A percentile compares a stretch with the other conserved stretches of the same genome.
Evolutionary conservation across 2,113 vertebrate species (phyloP).

Genomic region (Hucho hucho): DNA sequence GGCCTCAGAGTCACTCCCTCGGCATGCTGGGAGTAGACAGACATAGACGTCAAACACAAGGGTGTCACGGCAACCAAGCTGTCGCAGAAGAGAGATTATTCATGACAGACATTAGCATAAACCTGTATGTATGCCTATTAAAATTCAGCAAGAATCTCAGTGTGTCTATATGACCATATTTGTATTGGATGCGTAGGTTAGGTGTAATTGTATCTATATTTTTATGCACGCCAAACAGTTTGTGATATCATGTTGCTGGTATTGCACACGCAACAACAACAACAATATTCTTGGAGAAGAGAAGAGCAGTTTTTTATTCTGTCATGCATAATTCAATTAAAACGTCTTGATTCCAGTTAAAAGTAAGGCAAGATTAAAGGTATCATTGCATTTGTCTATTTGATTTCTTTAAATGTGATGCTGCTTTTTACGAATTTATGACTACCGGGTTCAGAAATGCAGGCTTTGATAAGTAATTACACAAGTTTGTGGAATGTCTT

Average conservation of each 20-base stretch:
- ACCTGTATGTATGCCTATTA: slow-evolving; percentile 76
- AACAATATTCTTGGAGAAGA: slow-evolving; percentile 78
- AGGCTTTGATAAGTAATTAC: slow-evolving; percentile 83
- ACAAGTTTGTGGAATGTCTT: slow-evolving; percentile 70
- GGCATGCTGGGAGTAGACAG: neutral
- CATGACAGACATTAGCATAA: slow-evolving; percentile 75
- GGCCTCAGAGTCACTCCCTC: neutral
- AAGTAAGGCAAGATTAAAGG: slow-evolving; percentile 82
- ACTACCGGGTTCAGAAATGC: slow-evolving; percentile 77
- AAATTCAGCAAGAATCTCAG: slow-evolving; percentile 80
- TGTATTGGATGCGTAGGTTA: slow-evolving; percentile 72
- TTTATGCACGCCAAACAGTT: slow-evolving; percentile 65
- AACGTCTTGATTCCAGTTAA: slow-evolving; percentile 73
- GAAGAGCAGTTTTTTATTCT: slow-evolving; percentile 63
- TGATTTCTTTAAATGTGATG: slow-evolving; percentile 86
- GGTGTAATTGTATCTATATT: slow-evolving; percentile 85
- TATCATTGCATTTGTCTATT: slow-evolving; percentile 85
- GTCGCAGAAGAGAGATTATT: slow-evolving; percentile 56
- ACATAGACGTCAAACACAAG: neutral
- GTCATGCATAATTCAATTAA: slow-evolving; percentile 87
- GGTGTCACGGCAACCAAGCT: slow-evolving; percentile 10
- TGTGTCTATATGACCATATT: slow-evolving; percentile 65
- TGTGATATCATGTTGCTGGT: slow-evolving; percentile 4
- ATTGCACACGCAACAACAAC: slow-evolving; percentile 72
- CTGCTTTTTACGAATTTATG: slow-evolving; percentile 90